phyloP scores from a whole-genome alignment of 2,797 vertebrate species.

The Aldrovandia affinis region DNA sequence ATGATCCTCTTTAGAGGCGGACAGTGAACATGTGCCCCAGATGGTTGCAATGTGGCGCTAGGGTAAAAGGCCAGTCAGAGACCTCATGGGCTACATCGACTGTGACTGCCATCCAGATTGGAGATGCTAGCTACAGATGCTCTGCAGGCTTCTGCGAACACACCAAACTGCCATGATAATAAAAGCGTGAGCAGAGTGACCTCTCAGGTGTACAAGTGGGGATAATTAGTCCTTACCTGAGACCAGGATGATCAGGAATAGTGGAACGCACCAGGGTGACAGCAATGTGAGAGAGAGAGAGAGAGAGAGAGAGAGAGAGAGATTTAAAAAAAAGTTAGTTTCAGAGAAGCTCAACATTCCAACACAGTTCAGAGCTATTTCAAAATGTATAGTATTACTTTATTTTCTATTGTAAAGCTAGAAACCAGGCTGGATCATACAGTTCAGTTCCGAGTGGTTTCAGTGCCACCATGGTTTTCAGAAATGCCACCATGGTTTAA shows the following conservation, averaged over 20 bases:
- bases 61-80: not conserved
- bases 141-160: not conserved
- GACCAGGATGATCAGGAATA: not conserved
- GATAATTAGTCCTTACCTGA: conserved; percentile 13
- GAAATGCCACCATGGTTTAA: not conserved
- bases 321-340: not conserved
- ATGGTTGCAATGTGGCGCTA: not conserved
- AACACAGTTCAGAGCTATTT: not conserved
- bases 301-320: conserved; percentile 4
- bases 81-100: not conserved
- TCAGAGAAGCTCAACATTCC: not conserved
- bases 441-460: not conserved
- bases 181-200: not conserved
- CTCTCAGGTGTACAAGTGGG: not conserved
- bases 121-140: not conserved
- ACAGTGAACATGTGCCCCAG: not conserved
- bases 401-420: not conserved
- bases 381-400: not conserved
- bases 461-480: not conserved
- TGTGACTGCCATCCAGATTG: not conserved
- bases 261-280: not conserved
- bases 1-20: not conserved
- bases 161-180: not conserved
- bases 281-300: not conserved
- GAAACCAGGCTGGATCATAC: not conserved